phyloP scores from a whole-genome alignment of 2,888 invertebrate genomes.

The Lasioglossum morio region DNA sequence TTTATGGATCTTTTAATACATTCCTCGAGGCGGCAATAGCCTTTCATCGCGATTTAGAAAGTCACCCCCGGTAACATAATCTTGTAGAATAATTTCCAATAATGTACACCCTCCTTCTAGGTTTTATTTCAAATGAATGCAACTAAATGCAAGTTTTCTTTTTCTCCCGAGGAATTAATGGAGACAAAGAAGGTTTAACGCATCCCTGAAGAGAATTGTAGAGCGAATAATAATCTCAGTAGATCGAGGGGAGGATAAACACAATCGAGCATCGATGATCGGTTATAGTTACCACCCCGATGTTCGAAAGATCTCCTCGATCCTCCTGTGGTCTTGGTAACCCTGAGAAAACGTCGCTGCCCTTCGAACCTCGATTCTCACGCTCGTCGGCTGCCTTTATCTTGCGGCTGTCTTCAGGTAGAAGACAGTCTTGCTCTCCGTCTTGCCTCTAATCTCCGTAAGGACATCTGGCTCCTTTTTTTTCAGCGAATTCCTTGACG shows the following conservation, averaged over 20 bases:
- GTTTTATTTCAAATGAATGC: no score
- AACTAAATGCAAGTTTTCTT: background rate
- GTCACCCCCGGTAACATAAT: no score
- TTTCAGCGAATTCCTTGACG: constrained; percentile 49
- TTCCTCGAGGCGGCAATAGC: no score
- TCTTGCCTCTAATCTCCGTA: constrained; percentile 44
- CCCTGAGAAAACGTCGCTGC: constrained; percentile 79
- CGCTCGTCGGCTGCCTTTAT: constrained; percentile 68
- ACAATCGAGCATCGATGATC: background rate
- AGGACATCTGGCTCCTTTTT: constrained; percentile 47
- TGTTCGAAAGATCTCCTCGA: constrained; percentile 73
- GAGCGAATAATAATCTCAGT: background rate
- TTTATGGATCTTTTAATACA: no score
- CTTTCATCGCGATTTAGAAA: no score
- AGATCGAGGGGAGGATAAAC: background rate
- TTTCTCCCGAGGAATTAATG: background rate
- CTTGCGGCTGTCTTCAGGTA: constrained; percentile 60
- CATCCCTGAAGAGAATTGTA: background rate
- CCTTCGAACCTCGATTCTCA: constrained; percentile 81
- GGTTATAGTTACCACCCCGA: background rate
- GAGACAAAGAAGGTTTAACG: background rate
- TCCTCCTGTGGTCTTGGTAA: constrained; percentile 78
- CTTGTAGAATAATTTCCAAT: no score
- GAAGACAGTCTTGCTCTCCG: constrained; percentile 16
- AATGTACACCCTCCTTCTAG: background rate